Percentiles rank a stretch among this genome's conserved stretches.
Evolutionary conservation across 2,797 vertebrate species (phyloP).

Genomic region (Girardinus metallicus): DNA sequence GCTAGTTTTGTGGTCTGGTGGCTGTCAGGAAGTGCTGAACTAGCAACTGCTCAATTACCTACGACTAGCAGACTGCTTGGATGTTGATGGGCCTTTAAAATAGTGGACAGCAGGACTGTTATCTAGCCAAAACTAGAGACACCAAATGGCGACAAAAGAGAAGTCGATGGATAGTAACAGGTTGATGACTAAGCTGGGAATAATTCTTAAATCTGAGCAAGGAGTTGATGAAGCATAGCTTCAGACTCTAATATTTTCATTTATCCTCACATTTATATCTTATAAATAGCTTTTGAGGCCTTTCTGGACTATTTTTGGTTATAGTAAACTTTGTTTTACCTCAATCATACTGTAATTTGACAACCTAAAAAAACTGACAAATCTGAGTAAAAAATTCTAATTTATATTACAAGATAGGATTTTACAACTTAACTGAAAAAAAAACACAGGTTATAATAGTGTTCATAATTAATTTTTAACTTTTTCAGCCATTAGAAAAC

Average conservation of each 20-base stretch:
- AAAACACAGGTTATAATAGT: background rate
- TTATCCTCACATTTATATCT: background rate
- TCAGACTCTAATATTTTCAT: conserved; percentile 9
- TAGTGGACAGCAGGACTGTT: conserved; percentile 40
- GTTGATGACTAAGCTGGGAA: conserved; percentile 16
- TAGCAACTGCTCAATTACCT: conserved; percentile 59
- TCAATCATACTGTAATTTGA: background rate
- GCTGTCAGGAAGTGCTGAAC: conserved; percentile 41
- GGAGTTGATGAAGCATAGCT: conserved; percentile 8
- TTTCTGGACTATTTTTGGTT: background rate
- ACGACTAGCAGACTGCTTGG: conserved; percentile 45
- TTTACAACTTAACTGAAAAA: background rate
- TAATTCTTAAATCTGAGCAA: conserved; percentile 24
- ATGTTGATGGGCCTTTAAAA: conserved; percentile 60
- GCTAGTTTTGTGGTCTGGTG: conserved; percentile 30
- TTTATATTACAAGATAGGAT: background rate
- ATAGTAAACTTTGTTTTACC: background rate
- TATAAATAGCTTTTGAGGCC: background rate
- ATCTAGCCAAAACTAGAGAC: conserved; percentile 61
- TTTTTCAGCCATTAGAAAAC: conserved; percentile 43
- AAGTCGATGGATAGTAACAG: conserved; percentile 44
- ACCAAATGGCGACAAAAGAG: conserved; percentile 59
- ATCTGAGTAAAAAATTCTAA: background rate
- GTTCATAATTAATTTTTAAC: conserved; percentile 16
- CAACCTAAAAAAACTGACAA: background rate